Conservation (phyloP, 2,113 vertebrate species). For the Perca flavescens region DNA sequence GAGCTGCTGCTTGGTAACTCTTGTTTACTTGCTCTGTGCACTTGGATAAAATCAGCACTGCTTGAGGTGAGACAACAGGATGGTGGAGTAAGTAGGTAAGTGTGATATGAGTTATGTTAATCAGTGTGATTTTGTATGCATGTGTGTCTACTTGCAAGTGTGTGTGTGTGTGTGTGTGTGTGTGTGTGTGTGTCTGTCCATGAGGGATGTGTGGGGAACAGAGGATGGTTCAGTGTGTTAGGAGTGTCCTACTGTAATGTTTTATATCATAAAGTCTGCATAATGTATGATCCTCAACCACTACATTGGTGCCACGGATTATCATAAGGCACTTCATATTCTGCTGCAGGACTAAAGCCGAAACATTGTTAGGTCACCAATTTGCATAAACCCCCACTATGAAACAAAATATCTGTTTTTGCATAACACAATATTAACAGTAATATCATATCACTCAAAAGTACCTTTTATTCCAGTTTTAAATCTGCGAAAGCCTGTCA, state of each 20-base stretch:
- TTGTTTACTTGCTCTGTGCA: slow-evolving; percentile 79
- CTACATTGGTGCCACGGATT: slow-evolving; percentile 59
- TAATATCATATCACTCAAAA: slow-evolving; percentile 37
- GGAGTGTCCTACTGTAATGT: slow-evolving; percentile 59
- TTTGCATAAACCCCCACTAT: slow-evolving; percentile 40
- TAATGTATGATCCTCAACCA: slow-evolving; percentile 75
- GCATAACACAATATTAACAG: slow-evolving; percentile 39
- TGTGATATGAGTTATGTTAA: slow-evolving; percentile 59
- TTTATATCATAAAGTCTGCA: slow-evolving; percentile 70
- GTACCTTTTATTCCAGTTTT: slow-evolving; percentile 31
- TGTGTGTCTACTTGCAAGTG: slow-evolving; percentile 16
- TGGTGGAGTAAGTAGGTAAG: slow-evolving; percentile 52
- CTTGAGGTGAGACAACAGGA: slow-evolving; percentile 67
- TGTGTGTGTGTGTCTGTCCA: slow-evolving; percentile 32
- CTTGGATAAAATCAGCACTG: slow-evolving; percentile 70
- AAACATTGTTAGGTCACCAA: slow-evolving; percentile 56
- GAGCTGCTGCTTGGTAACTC: slow-evolving; percentile 79
- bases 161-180: slow-evolving; percentile 13
- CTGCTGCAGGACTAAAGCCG: slow-evolving; percentile 43
- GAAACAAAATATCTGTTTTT: slow-evolving; percentile 29
- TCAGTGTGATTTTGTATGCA: slow-evolving; percentile 40
- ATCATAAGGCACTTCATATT: slow-evolving; percentile 67
- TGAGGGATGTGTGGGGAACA: slow-evolving; percentile 56
- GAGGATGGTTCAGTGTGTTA: slow-evolving; percentile 60
- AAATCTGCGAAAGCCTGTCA: slow-evolving; percentile 38